Evolutionary conservation across 1,140 invertebrate species (phyloP).

Genomic region (Rhagoletis zephyria): DNA sequence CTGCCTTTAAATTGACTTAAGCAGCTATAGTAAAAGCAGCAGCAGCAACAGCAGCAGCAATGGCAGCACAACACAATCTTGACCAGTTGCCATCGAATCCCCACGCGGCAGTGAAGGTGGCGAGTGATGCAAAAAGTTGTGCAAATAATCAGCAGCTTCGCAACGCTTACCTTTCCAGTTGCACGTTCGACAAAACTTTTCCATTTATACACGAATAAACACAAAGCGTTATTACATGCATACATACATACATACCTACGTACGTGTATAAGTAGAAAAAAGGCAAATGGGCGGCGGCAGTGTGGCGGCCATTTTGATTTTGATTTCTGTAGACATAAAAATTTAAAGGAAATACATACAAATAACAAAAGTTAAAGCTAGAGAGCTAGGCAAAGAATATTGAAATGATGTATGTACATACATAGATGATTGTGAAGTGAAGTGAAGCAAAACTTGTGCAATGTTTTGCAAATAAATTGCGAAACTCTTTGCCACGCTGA

Average conservation of each 20-base stretch:
- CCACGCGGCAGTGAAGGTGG: not conserved
- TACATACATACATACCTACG: not conserved
- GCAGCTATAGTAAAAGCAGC: not conserved
- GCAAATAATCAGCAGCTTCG: conserved; percentile 44
- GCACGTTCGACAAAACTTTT: conserved; percentile 11
- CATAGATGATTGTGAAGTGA: conserved; percentile 10
- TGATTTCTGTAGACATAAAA: not conserved
- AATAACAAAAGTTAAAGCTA: not conserved
- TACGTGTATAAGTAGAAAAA: not conserved
- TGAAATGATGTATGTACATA: not conserved
- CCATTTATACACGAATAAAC: conserved; percentile 34
- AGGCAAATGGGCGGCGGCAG: not conserved
- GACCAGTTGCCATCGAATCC: not conserved
- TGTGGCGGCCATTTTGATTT: conserved; percentile 21
- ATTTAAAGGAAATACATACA: not conserved
- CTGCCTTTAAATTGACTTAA: not conserved
- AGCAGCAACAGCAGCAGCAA: not conserved
- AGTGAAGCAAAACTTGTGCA: conserved; percentile 24
- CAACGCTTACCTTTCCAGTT: conserved; percentile 29
- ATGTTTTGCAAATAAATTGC: conserved; percentile 36
- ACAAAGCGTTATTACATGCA: not conserved
- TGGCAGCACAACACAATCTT: not conserved
- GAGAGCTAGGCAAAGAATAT: not conserved
- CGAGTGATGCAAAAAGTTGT: conserved; percentile 27
- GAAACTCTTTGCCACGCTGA: not conserved